A percentile compares a stretch with the other conserved stretches of the same genome.
phyloP scores from a whole-genome alignment of 2,113 vertebrate genomes.

The Pedetes capensis region DNA sequence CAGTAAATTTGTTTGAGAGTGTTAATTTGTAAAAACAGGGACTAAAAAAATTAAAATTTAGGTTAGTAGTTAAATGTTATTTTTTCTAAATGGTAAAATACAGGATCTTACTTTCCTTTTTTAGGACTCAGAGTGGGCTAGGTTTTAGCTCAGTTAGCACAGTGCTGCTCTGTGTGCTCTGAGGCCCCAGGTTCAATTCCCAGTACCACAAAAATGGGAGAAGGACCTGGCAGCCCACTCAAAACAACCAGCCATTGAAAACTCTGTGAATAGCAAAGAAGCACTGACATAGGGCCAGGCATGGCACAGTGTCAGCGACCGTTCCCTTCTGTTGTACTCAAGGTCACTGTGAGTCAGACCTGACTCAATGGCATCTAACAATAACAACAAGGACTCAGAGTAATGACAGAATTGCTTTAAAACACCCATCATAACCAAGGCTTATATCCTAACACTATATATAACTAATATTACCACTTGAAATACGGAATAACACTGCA shows the following conservation, averaged over 20 bases:
- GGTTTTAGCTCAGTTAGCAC: no score
- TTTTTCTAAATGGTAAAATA: background rate
- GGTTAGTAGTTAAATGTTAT: background rate
- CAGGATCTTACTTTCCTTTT: background rate
- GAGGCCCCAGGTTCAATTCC: no score
- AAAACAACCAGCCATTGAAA: no score
- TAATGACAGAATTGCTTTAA: background rate
- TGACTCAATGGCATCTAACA: no score
- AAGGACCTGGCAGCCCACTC: no score
- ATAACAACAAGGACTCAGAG: background rate
- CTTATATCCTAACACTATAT: background rate
- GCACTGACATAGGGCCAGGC: no score
- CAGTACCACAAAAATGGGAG: no score
- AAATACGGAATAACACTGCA: background rate
- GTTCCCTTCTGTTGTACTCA: no score
- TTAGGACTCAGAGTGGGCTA: background rate
- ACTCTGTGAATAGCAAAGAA: no score
- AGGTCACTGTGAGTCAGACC: no score
- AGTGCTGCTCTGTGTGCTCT: no score
- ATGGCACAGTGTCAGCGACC: no score
- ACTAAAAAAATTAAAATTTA: constrained; percentile 9
- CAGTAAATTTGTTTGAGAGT: background rate
- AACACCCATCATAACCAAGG: background rate
- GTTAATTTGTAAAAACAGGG: constrained; percentile 2
- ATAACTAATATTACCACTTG: background rate